A percentile compares a stretch with the other conserved stretches of the same genome.
Evolutionary conservation across 2,797 vertebrate species (phyloP).

Genomic region (Luscinia luscinia): DNA sequence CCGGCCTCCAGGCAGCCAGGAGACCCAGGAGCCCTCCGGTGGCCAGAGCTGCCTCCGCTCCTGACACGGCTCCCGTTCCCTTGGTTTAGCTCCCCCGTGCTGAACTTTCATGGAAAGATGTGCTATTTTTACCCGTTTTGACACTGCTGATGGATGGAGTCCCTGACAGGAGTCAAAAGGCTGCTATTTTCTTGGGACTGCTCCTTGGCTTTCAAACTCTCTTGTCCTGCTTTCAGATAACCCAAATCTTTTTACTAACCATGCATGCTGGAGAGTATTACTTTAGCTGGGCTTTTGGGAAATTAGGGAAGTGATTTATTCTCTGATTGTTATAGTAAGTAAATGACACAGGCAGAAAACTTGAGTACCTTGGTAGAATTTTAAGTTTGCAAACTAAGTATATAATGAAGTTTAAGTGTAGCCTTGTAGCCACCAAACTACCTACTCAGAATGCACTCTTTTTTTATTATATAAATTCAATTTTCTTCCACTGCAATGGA

Average conservation of each 20-base stretch:
- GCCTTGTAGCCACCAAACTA: neutral
- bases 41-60: neutral
- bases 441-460: neutral
- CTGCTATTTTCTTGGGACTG: neutral
- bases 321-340: neutral
- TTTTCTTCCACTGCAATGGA: neutral
- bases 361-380: neutral
- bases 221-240: neutral
- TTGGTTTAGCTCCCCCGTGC: neutral
- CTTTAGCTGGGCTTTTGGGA: neutral
- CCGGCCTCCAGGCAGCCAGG: neutral
- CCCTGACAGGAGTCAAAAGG: conserved; percentile 16
- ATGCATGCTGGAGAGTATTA: neutral
- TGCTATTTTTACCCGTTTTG: neutral
- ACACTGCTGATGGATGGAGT: neutral
- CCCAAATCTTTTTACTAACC: neutral
- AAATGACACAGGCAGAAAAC: neutral
- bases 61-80: neutral
- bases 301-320: neutral
- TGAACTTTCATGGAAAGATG: neutral
- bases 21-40: conserved; percentile 33
- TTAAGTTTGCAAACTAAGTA: neutral
- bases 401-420: neutral
- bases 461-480: neutral
- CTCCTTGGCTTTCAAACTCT: neutral